phyloP scores from a whole-genome alignment of 1,140 invertebrate genomes.

The Dendrolimus punctatus region DNA sequence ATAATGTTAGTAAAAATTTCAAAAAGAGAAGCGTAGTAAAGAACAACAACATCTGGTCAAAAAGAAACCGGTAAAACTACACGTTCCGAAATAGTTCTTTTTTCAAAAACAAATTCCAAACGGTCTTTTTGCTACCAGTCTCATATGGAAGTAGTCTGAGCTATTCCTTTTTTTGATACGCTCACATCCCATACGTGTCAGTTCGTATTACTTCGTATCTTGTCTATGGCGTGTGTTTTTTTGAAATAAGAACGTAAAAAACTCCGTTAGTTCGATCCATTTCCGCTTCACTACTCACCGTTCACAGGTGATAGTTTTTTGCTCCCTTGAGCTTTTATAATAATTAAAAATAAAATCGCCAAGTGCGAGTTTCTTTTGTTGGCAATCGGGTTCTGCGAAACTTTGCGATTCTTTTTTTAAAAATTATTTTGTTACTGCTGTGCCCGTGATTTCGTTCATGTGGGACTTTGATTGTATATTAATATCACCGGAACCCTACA shows the following conservation, averaged over 20 bases:
- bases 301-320: slow-evolving; percentile 53
- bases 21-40: no score
- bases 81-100: no score
- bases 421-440: no score
- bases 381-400: no score
- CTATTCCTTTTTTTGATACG: slow-evolving; percentile 30
- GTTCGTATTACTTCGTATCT: slow-evolving; percentile 47
- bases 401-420: no score
- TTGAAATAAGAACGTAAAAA: slow-evolving; percentile 38
- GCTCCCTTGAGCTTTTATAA: slow-evolving; percentile 34
- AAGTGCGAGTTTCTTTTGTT: background rate
- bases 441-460: no score
- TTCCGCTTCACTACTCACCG: slow-evolving; percentile 58
- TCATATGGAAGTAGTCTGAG: slow-evolving; percentile 15
- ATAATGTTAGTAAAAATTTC: no score
- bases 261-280: slow-evolving; percentile 56
- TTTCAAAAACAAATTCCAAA: background rate
- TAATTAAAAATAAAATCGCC: slow-evolving; percentile 56
- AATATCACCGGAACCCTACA: no score
- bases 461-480: no score
- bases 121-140: slow-evolving; percentile 16
- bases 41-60: no score
- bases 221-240: slow-evolving; percentile 52
- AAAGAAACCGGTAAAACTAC: no score
- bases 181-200: slow-evolving; percentile 51